Evolutionary conservation across 2,888 invertebrate genomes (phyloP), one percentile per base, ranked within the genome.

Genomic region (Ashinkailepas kermadecensis): DNA sequence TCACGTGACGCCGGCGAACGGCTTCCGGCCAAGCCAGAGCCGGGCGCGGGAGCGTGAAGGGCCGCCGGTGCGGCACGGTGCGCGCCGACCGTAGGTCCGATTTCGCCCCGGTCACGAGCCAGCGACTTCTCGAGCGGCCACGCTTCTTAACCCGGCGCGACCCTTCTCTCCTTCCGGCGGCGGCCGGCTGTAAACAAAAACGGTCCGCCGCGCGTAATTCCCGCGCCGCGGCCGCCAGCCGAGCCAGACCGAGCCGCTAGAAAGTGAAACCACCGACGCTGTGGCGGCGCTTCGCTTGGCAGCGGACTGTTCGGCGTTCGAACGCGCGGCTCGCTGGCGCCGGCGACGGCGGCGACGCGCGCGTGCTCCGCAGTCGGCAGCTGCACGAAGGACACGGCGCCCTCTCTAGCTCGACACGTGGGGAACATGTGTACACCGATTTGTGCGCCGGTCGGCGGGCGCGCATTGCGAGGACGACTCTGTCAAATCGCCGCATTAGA

Each of bases 1-100:
- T 13, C 12, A 13, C 67, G 13, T 25, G 25, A 8, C 67, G 4
- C 25, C 25, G 8, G 11, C 12, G 12, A 11, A 13, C 25, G 25
- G 13, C n/a, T 67, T 67, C 67, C 67, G 67, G 67, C 67, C 67
- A 25, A 67, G 67, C 67, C 67, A n/a, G 67, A 67, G 67, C 67
- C 67, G 23, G 12, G 25, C 67, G 67, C 67, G 25, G 23, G 65
- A 12, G n/a, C 65, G 65, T n/a, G n/a, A n/a, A n/a, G n/a, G 7
- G 25, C n/a, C n/a, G 11, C 39, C 39, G 39, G 39, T 39, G 39
- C 39, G 39, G 8, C 23, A 11, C n/a, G 25, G 67, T 67, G 67
- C 13, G 67, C 67, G 25, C 11, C 67, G 25, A 67, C 25, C 67
- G 67, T 67, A 67, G 67, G 67, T 67, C 67, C 67, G 67, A 67